Evolutionary conservation across 1,140 invertebrate genomes (phyloP), one percentile per base, ranked within the genome.

Genomic region (Cheumatopsyche charites): DNA sequence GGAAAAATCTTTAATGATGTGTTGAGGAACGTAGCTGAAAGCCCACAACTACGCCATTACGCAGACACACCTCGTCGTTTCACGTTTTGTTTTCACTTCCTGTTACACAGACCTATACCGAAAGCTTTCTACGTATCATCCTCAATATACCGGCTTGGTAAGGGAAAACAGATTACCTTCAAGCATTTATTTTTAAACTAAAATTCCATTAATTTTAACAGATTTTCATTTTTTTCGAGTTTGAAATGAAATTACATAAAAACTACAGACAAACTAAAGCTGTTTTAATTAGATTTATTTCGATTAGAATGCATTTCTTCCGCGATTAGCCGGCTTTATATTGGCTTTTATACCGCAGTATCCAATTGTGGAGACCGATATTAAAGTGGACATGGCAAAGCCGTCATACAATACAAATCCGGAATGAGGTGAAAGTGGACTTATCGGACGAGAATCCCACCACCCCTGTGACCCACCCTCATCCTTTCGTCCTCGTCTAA

Each of bases 341-440:
- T 26, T 36, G 29, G 29, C 29, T 36, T 23, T 58, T 58, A 23
- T 58, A 25, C 23, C 29, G 29, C 29, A 36, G 55, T 58, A 58
- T 58, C 55, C 55, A 23, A 58, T 58, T 58, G 55, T 58, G 19
- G 29, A 26, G 23, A 58, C 55, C 23, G 23, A 58, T 58, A 21
- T 58, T 58, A 58, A 58, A 58, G 55, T 58, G 55, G 55, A 58
- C 55, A 58, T 19, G 55, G 55, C 23, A 58, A 58, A 58, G 55
- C 55, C 55, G 19, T 11, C 55, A 23, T 26, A 58, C 55, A 58
- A 58, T 58, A 58, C 55, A 58, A 26, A 25, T 58, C 55, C 55
- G 23, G 13, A 58, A 58, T 9, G 55, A 58, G 55, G 55, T 58
- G 43, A 67, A 67, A 47, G 43, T 67, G 65, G 47, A 67, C 45